These are phyloP conservation scores for Opisthograptis luteolata DNA, from an alignment of 2,888 invertebrate species.

Conservation along the genomic window DNA sequence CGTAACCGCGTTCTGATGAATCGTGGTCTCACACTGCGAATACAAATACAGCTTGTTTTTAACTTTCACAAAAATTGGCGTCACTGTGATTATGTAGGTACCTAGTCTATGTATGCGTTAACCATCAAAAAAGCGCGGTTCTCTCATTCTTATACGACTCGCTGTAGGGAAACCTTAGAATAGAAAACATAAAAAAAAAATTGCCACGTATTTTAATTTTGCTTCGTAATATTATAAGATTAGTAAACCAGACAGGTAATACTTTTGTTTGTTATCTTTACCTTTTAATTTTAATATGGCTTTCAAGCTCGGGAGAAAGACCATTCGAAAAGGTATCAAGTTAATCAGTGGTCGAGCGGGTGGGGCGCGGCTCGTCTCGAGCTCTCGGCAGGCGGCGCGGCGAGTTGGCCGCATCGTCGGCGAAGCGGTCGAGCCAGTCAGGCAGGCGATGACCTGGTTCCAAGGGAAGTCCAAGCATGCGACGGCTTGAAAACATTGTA, in stretches of 20 bases:
- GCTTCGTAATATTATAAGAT: too few relatives aligned
- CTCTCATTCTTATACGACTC: too few relatives aligned
- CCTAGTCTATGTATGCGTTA: background rate
- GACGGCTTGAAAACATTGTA: too few relatives aligned
- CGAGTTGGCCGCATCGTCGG: slow-evolving; percentile 45
- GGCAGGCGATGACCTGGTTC: slow-evolving; percentile 76
- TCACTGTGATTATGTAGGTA: background rate
- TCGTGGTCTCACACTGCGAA: background rate
- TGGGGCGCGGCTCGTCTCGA: slow-evolving; percentile 59
- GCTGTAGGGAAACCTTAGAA: too few relatives aligned
- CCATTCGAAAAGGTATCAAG: slow-evolving; percentile 23
- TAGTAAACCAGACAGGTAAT: too few relatives aligned
- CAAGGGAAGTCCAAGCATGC: slow-evolving; percentile 67
- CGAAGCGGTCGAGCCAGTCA: slow-evolving; percentile 66
- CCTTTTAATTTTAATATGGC: too few relatives aligned
- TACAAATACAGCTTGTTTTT: slow-evolving; percentile 2
- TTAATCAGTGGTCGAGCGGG: slow-evolving; percentile 41
- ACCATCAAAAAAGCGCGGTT: background rate
- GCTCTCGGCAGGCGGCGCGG: too few relatives aligned
- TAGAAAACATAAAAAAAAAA: too few relatives aligned
- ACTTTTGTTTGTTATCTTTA: too few relatives aligned
- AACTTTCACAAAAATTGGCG: slow-evolving; percentile 7
- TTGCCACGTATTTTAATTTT: too few relatives aligned
- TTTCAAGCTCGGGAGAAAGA: slow-evolving; percentile 5
- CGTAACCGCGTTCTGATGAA: slow-evolving; percentile 4